Percentiles rank a stretch among this genome's conserved stretches.
Conservation (phyloP, 35 echinoderm and acorn worm species). For the Anneissia japonica region DNA sequence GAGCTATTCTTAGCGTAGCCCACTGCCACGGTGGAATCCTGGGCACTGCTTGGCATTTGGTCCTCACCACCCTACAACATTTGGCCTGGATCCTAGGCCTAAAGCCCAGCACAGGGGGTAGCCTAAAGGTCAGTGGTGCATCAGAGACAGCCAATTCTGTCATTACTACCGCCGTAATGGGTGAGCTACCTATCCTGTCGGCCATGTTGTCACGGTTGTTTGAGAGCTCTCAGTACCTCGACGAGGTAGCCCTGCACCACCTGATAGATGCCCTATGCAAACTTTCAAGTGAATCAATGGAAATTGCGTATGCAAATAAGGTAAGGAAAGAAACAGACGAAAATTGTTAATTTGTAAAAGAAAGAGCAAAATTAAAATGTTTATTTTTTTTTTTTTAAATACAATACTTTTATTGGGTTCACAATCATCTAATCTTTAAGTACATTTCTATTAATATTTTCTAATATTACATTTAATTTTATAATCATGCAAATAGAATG, state of each 20-base stretch:
- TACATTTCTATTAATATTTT: too few relatives aligned
- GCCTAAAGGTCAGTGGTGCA: conserved; percentile 64
- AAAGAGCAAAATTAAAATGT: too few relatives aligned
- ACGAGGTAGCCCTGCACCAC: conserved; percentile 98
- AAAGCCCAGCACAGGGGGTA: conserved; percentile 67
- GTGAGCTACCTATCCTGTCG: conserved; percentile 83
- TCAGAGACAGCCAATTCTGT: conserved; percentile 72
- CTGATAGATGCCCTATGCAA: conserved; percentile 94
- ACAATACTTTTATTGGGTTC: too few relatives aligned
- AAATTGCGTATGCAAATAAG: conserved; percentile 87
- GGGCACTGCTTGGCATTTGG: conserved; percentile 90
- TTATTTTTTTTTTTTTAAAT: too few relatives aligned
- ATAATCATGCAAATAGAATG: too few relatives aligned
- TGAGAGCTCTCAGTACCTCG: conserved; percentile 94
- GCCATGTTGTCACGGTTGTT: conserved; percentile 90
- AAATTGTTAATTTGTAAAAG: too few relatives aligned
- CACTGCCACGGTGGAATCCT: conserved; percentile 87
- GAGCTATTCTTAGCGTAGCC: conserved; percentile 84
- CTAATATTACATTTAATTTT: too few relatives aligned
- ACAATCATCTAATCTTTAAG: too few relatives aligned
- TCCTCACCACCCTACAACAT: conserved; percentile 92
- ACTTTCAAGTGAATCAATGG: conserved; percentile 89
- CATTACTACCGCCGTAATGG: conserved; percentile 95
- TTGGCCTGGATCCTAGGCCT: conserved; percentile 94
- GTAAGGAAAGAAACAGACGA: conserved; percentile 21